Base-by-base conservation (phyloP, 2,113 vertebrate species). In the Leptobrachium leishanense region DNA sequence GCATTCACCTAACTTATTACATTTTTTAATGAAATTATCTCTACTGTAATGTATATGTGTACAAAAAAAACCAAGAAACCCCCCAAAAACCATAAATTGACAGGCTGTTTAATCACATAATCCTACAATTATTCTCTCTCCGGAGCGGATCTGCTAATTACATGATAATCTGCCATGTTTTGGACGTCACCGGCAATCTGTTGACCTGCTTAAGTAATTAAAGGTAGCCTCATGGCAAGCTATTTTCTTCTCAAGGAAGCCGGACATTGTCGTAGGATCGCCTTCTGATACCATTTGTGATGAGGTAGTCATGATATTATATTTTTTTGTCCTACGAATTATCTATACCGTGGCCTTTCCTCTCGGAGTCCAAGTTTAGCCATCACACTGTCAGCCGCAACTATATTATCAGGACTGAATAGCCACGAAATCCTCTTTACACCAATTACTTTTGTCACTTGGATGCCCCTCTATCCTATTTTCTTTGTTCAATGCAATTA, bases 401-500 rank as follows among this genome's bases (percentile, higher is more conserved):
- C 0, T 46, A 74, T 83, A 73, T 83, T 86, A 89, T 87, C 85
- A 87, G 89, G 87, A 83, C 84, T 75, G 83, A 82, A 84, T 73
- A 82, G 81, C 83, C 82, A 85, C 82, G 77, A 81, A 85, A 82
- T 89, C 86, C 84, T 81, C 75, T 86, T 84, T 84, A 42, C 69
- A 74, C 84, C 81, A 85, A 86, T 85, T 86, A 85, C 85, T 88
- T 93, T 92, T 90, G 89, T 91, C 87, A 85, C 86, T 91, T 89
- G 88, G 88, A 90, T 94, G 89, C 90, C 85, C 90, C 88, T 91
- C 86, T 81, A 92, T 91, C 88, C 89, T 87, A 85, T 90, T 87
- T 86, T 81, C 85, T 93, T 95, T 94, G 91, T 95, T 93, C 83
- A 68, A 76, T 84, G 90, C 93, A 95, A 92, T 95, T 93, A 95